Conservation (phyloP, 2,888 invertebrate species). For the Gnatocerus cornutus region DNA sequence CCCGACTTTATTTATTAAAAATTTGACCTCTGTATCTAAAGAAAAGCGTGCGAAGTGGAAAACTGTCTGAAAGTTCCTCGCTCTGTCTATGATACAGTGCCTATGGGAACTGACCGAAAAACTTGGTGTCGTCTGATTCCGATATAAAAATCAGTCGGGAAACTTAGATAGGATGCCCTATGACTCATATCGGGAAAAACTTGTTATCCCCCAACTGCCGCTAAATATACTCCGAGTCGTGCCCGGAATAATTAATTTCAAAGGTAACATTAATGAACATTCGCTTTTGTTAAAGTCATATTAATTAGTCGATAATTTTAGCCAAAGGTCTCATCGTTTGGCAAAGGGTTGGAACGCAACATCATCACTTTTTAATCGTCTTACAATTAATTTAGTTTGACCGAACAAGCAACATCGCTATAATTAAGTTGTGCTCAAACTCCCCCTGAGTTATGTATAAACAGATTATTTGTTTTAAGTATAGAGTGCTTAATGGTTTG, state of each 20-base stretch:
- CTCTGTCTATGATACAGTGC: conserved; percentile 19
- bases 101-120: conserved; percentile 21
- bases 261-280: conserved; percentile 19
- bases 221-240: conserved; percentile 6
- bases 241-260: conserved; percentile 16
- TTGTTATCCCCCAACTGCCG: conserved; percentile 5
- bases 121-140: conserved; percentile 18
- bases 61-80: conserved; percentile 14
- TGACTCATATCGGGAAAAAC: conserved; percentile 18
- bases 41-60: conserved; percentile 7
- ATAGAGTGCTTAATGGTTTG: conserved; percentile 38
- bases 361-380: conserved; percentile 39
- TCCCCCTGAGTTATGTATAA: conserved; percentile 34
- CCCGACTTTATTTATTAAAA: not conserved
- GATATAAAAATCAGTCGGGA: conserved; percentile 19
- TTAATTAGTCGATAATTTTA: conserved; percentile 39
- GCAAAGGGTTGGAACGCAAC: conserved; percentile 22
- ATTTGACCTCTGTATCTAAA: conserved; percentile 1
- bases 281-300: conserved; percentile 16
- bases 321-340: conserved; percentile 10
- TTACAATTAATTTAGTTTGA: conserved; percentile 39
- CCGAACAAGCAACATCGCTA: conserved; percentile 19
- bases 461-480: conserved; percentile 44
- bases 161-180: conserved; percentile 17
- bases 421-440: conserved; percentile 38